Conservation (phyloP, 1,140 invertebrate species). For the Halictus rubicundus region DNA sequence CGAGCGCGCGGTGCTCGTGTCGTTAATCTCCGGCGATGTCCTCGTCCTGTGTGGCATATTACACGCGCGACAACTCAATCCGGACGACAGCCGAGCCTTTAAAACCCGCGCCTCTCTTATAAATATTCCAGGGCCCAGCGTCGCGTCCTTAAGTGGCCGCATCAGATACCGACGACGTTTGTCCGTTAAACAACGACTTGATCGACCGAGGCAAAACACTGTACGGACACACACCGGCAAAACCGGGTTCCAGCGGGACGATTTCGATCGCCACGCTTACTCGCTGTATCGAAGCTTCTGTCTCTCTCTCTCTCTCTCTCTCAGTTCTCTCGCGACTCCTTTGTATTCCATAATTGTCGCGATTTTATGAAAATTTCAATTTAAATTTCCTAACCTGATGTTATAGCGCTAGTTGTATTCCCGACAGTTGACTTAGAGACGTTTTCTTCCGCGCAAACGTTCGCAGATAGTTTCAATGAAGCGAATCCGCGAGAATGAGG, state of each 20-base stretch:
- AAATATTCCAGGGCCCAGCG: slow-evolving; percentile 48
- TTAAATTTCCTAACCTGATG: too few species aligned
- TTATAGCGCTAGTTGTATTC: too few species aligned
- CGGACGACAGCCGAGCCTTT: slow-evolving; percentile 33
- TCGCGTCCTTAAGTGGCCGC: slow-evolving; percentile 29
- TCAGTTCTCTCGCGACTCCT: too few species aligned
- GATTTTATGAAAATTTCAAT: too few species aligned
- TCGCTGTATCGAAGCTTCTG: too few species aligned
- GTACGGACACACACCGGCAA: not conserved
- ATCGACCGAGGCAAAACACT: not conserved
- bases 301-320: too few species aligned
- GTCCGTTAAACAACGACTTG: slow-evolving; percentile 20
- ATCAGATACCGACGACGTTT: slow-evolving; percentile 31
- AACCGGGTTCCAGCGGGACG: not conserved
- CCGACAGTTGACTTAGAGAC: too few species aligned
- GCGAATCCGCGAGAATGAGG: too few species aligned
- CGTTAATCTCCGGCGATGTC: slow-evolving; percentile 41
- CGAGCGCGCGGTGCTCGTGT: slow-evolving; percentile 2
- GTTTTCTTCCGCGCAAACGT: too few species aligned
- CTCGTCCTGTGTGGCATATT: slow-evolving; percentile 32
- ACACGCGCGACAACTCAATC: slow-evolving; percentile 53
- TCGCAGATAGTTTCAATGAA: too few species aligned
- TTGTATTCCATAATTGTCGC: too few species aligned
- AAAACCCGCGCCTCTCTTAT: slow-evolving; percentile 46
- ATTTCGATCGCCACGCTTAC: not conserved